Base-by-base conservation (phyloP, 2,797 vertebrate genomes). In the Neomorphus geoffroyi region DNA sequence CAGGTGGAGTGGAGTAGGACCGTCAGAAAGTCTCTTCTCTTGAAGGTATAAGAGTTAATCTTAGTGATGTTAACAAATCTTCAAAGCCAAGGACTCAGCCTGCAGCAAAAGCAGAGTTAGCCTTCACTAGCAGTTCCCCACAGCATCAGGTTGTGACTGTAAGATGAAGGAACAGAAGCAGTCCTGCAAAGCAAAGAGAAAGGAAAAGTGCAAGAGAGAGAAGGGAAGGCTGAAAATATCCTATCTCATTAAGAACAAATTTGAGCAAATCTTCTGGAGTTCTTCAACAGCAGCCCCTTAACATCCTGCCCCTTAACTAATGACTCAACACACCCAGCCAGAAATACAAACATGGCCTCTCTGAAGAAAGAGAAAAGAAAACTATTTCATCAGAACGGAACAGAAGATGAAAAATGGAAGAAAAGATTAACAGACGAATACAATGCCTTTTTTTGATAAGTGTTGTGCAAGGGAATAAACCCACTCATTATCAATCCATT, bases 391-490 rank as follows among this genome's bases (percentile, higher is more conserved):
- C 46, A 64, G 39, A 67, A 71, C 86, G 11, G n/a, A 45, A 57
- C 10, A 82, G 62, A 93, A 80, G 15, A 87, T 9, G 27, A 87
- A 67, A 18, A 77, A 19, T 4, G 10, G 32, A 48, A 85, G 39
- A 83, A 93, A 73, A 88, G 13, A 84, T 24, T 1, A 81, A 54
- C 21, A 61, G 23, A 67, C 9, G 62, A 80, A 86, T 16, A 23
- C 6, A 28, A 18, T 18, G 45, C 1, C 11, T 39, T 39, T 53
- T 33, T 67, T 26, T 54, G 16, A 65, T 45, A 83, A 83, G 32
- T 14, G 32, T 57, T 84, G 37, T 57, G 32, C 80, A 93, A 95
- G 53, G 13, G 50, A 93, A 77, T 70, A 92, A 86, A 88, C 19
- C 32, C 45, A 15, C 32, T 73, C 9, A 3, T 53, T 84, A 90